Evolutionary conservation across 1,140 invertebrate genomes (phyloP).

Genomic region (Trichomalopsis sarcophagae): DNA sequence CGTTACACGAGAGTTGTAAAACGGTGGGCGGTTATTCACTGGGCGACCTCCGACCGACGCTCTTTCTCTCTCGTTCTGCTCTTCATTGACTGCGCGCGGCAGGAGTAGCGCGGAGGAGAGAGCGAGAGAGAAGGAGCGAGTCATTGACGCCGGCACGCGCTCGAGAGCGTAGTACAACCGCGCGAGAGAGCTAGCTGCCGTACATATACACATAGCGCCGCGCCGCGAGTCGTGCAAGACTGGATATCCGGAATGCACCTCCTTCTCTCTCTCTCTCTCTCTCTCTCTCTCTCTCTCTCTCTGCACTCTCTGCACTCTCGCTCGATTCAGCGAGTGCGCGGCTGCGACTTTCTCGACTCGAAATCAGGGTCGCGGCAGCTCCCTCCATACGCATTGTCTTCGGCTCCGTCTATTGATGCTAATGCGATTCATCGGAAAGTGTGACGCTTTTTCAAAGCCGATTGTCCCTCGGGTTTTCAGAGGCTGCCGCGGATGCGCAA

Average conservation of each 20-base stretch:
- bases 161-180: conserved; percentile 12
- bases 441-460: background rate
- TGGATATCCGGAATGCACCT: conserved; percentile 26
- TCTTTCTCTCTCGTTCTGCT: conserved; percentile 15
- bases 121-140: conserved; percentile 8
- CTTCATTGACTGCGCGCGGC: conserved; percentile 8
- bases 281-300: no score
- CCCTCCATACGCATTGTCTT: background rate
- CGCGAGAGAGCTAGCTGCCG: background rate
- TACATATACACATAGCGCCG: background rate
- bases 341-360: conserved; percentile 7
- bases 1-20: conserved; percentile 30
- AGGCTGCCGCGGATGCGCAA: background rate
- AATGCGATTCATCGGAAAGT: conserved; percentile 1
- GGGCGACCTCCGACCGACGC: background rate
- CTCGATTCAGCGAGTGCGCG: background rate
- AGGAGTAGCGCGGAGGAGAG: background rate
- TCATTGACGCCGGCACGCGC: conserved; percentile 19
- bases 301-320: no score
- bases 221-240: conserved; percentile 28
- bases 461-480: background rate
- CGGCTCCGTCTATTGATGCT: background rate
- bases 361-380: conserved; percentile 28
- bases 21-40: conserved; percentile 29
- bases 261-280: background rate